Base-by-base conservation (phyloP, 2,113 vertebrate species). In the Colinus virginianus region DNA sequence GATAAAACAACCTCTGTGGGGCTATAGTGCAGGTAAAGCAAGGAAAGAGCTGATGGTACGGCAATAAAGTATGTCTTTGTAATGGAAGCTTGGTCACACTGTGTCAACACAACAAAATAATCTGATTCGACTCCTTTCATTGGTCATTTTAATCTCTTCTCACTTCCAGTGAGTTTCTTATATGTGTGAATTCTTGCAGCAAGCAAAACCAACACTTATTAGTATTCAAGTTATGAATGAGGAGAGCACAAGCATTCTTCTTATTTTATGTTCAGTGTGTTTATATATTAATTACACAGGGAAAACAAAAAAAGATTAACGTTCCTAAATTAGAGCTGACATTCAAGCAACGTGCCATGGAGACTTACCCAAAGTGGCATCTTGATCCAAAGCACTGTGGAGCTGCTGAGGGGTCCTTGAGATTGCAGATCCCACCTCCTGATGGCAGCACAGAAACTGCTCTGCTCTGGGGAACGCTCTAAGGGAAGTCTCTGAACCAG, bases 381-480 rank as follows among this genome's bases (percentile, higher is more conserved):
- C 25, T 17, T n/a, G 14, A 13, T 46, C 36, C 48, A 7, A 71
- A 62, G 46, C 23, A 18, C 19, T 30, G 75, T 14, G 30, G 40
- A 45, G 14, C 40, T 46, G 64, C 17, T 0, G 3, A 40, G 70
- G 19, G 9, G 2, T 34, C 7, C 12, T 59, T 42, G n/a, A 28
- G 46, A 32, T 17, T 5, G 11, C 76, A 1, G 0, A 2, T 19
- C 28, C 11, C 8, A 7, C 10, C n/a, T 84, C 53, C 36, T 38
- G 32, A 5, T 25, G 45, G 58, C 36, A 43, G 13, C 0, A 1
- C 5, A 26, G 34, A 22, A 48, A 26, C 43, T n/a, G 32, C 34
- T 28, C 26, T 16, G 77, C 51, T 42, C 34, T 0, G 1, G 6
- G 45, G 5, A 5, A 2, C 13, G 3, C 9, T 40, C 8, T 45